Percentiles rank a stretch among this genome's conserved stretches.
These are phyloP conservation scores for Falco biarmicus DNA, from an alignment of 2,797 vertebrate genomes.

Conservation along the genomic window DNA sequence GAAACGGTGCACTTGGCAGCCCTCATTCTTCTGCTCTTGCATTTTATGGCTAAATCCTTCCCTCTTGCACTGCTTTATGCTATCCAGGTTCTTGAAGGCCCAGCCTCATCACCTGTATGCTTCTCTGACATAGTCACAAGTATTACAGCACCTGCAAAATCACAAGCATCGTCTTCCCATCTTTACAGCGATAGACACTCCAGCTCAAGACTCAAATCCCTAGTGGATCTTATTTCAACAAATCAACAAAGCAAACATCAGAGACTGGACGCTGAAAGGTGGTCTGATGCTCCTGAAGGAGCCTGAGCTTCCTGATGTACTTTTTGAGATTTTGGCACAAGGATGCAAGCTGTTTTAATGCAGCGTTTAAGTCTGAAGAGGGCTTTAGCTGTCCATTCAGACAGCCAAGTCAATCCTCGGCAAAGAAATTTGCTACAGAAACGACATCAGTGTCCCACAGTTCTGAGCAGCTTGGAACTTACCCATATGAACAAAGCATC, in stretches of 20 bases:
- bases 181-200: background rate
- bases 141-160: slow-evolving; percentile 91
- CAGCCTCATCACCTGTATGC: slow-evolving; percentile 94
- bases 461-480: no score
- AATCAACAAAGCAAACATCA: background rate
- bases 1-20: slow-evolving; percentile 95
- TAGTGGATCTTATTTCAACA: background rate
- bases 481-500: no score
- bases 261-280: background rate
- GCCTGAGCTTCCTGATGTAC: no score
- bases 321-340: no score
- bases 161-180: background rate
- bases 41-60: slow-evolving; percentile 98
- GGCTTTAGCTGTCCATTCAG: no score
- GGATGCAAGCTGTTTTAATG: no score
- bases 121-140: slow-evolving; percentile 96
- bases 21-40: slow-evolving; percentile 99
- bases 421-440: no score
- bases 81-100: slow-evolving; percentile 96
- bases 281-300: no score
- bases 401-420: no score
- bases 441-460: no score
- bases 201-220: background rate
- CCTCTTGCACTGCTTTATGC: slow-evolving; percentile 95
- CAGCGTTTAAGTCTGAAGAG: no score